A percentile compares a stretch with the other conserved stretches of the same genome.
These are phyloP conservation scores for Drosophila trapezifrons DNA, from an alignment of 1,140 invertebrate genomes.

Conservation along the genomic window DNA sequence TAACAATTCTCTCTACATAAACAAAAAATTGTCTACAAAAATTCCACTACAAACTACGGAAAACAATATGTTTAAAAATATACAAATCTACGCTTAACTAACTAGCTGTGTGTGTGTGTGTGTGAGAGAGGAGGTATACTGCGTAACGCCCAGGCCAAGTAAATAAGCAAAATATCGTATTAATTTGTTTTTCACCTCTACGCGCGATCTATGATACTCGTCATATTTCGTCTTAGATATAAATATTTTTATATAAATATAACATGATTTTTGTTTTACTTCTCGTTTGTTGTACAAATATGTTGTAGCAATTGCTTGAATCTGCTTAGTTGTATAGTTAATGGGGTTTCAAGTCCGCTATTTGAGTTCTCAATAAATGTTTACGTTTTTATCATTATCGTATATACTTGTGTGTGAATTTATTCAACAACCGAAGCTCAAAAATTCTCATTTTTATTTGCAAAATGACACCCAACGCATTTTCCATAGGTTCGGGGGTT, in stretches of 20 bases:
- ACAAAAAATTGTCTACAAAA: slow-evolving; percentile 52
- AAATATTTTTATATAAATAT: slow-evolving; percentile 76
- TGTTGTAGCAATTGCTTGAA: slow-evolving; percentile 68
- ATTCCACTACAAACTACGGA: slow-evolving; percentile 56
- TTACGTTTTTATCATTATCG: slow-evolving; percentile 44
- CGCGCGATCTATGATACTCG: slow-evolving; percentile 54
- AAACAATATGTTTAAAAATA: slow-evolving; percentile 53
- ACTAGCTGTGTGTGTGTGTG: slow-evolving; percentile 10
- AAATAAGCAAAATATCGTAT: slow-evolving; percentile 40
- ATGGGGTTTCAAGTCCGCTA: slow-evolving; percentile 55
- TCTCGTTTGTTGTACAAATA: slow-evolving; percentile 64
- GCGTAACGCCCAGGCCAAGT: slow-evolving; percentile 35
- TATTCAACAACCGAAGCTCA: slow-evolving; percentile 78
- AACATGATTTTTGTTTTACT: slow-evolving; percentile 59
- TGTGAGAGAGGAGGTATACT: slow-evolving; percentile 4
- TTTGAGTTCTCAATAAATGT: slow-evolving; percentile 41
- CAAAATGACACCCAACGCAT: slow-evolving; percentile 44
- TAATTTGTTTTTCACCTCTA: slow-evolving; percentile 71
- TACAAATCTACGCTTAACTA: slow-evolving; percentile 45
- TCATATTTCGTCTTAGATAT: slow-evolving; percentile 50
- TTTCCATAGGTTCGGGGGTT: slow-evolving; percentile 12
- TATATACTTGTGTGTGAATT: slow-evolving; percentile 63
- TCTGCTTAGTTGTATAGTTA: slow-evolving; percentile 67
- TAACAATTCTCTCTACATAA: slow-evolving; percentile 51
- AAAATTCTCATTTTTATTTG: slow-evolving; percentile 47